Evolutionary conservation across 2,797 vertebrate species (phyloP), one percentile per base, ranked within the genome.

Genomic region (Linurgus olivaceus): DNA sequence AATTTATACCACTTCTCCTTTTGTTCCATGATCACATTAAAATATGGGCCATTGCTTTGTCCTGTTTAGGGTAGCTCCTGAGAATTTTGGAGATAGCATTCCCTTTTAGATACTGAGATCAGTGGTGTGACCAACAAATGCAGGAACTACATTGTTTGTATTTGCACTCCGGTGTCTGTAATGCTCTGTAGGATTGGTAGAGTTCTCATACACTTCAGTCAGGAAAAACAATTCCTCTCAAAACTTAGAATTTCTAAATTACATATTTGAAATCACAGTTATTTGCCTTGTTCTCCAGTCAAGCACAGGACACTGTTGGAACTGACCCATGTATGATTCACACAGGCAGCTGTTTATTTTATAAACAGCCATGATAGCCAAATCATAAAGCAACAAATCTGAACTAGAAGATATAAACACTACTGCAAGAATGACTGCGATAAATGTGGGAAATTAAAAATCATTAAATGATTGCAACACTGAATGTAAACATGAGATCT

Each of bases 361-460:
- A 80, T 44, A 35, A 94, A 81, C 33, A 78, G 31, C 23, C 40
- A 29, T 2, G 42, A 37, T 20, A 84, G 67, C 38, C 86, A 93
- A 86, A 81, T 86, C 79, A 70, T 2, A 91, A 37, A 88, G 62
- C 40, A 95, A 90, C 93, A 84, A 65, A 92, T 92, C 89, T 75
- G 68, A 92, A 94, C 87, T 77, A 86, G 82, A 95, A 88, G 79
- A 84, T 40, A 80, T 2, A 78, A 95, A 66, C 47, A 90, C 35
- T n/a, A 37, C 15, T 25, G 86, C 54, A 92, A 81, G 92, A 93
- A 91, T 5, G 1, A 86, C 33, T 35, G 76, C 0, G 4, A 86
- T 88, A 92, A 88, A 77, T 28, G 13, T 70, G 26, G 59, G 38
- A 88, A 88, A 93, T 80, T 93, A 94, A 93, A 91, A 95, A 90